Evolutionary conservation across 2,113 vertebrate genomes (phyloP), one percentile per base, ranked within the genome.

Genomic region (Dipodomys stephensi): DNA sequence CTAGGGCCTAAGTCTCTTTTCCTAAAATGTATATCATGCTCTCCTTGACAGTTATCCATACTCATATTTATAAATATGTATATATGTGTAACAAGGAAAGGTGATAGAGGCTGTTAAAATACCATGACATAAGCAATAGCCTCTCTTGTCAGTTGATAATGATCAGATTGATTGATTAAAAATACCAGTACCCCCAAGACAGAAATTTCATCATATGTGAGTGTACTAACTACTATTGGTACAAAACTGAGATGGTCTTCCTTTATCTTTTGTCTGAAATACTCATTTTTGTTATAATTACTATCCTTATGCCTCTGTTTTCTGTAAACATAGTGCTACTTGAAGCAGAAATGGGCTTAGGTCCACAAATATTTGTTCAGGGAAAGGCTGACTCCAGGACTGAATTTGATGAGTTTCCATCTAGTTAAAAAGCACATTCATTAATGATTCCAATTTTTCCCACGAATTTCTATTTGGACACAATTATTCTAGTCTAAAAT

Each of bases 391-490:
- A 6, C 39, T 74, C 44, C 44, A 18, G 4, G 9, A 53, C 8
- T 11, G 69, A 74, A 68, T 35, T 46, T 65, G 27, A 39, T 71
- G 35, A 35, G 39, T 72, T 67, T 25, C 46, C 35, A 68, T 12
- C 7, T 30, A 30, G 9, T 13, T 30, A 44, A 28, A 86, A 88
- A 68, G 1, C 27, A 69, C 22, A 46, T 44, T 93, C 60, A 83
- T 78, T 68, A 76, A 76, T 18, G 44, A 16, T 84, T 91, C 62
- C 27, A 85, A 72, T 67, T 25, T 1, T 78, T 93, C 93, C 49
- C 2, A 77, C 9, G 71, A n/a, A 35, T 71, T 67, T 95, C 39
- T 73, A 25, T 19, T n/a, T 65, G 35, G 19, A 53, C 7, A 68
- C 30, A 7, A 88, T 78, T 73, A 77, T 53, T 89, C 9, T 73